phyloP scores from a whole-genome alignment of 2,888 invertebrate genomes.

The Clistopyga incitator region DNA sequence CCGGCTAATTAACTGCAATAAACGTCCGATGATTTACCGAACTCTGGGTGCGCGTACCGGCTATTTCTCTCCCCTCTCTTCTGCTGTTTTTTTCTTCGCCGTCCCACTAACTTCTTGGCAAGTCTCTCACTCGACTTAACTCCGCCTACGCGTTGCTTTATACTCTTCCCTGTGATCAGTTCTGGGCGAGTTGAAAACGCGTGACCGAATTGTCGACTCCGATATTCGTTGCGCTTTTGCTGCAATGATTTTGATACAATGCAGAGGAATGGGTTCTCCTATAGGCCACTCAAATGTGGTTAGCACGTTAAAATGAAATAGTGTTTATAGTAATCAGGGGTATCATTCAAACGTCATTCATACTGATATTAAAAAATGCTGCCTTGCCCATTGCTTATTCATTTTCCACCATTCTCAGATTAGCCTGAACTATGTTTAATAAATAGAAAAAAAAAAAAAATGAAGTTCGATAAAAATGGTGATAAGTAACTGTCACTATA shows the following conservation, averaged over 20 bases:
- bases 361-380: too few species aligned
- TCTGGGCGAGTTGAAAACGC: slow-evolving; percentile 6
- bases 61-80: slow-evolving; percentile 44
- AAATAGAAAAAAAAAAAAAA: too few species aligned
- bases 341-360: too few species aligned
- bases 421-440: too few species aligned
- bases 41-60: slow-evolving; percentile 62
- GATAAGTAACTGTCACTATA: too few species aligned
- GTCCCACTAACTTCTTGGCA: slow-evolving; percentile 42
- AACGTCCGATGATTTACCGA: slow-evolving; percentile 81
- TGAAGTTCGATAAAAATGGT: too few species aligned
- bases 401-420: too few species aligned
- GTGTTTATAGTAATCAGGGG: background rate
- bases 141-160: slow-evolving; percentile 56
- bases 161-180: slow-evolving; percentile 43
- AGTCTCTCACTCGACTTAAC: slow-evolving; percentile 51
- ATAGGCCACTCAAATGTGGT: background rate
- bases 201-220: slow-evolving; percentile 18
- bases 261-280: background rate
- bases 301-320: background rate
- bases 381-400: too few species aligned
- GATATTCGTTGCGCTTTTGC: slow-evolving; percentile 8
- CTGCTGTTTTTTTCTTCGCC: slow-evolving; percentile 19
- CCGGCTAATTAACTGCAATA: slow-evolving; percentile 81
- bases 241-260: slow-evolving; percentile 5